These are phyloP conservation scores for Hiodon tergisus DNA, from an alignment of 2,113 vertebrate genomes.

Conservation along the genomic window DNA sequence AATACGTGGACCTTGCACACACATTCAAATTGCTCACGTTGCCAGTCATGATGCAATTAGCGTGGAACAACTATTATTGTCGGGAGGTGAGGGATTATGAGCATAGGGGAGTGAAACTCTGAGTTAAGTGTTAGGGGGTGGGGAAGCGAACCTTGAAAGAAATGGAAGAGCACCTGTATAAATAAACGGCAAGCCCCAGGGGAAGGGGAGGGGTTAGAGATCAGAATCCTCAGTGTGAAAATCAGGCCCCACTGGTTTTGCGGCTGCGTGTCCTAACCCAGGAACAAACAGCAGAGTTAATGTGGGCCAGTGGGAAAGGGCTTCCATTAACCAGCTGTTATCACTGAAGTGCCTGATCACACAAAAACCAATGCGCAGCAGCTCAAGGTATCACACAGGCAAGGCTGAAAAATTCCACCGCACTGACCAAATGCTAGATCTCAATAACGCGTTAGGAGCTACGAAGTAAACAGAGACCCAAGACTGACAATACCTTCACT, in stretches of 20 bases:
- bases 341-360: not conserved
- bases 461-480: too few relatives aligned
- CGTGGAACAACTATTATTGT: not conserved
- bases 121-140: not conserved
- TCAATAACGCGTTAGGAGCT: not conserved
- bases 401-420: not conserved
- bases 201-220: not conserved
- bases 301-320: not conserved
- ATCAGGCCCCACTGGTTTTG: not conserved
- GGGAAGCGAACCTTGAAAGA: not conserved
- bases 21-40: too few relatives aligned
- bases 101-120: not conserved
- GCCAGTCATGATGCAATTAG: too few relatives aligned
- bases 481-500: too few relatives aligned
- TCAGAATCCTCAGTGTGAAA: constrained; percentile 5
- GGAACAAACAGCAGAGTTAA: constrained; percentile 8
- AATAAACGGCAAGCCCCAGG: constrained; percentile 8
- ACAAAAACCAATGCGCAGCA: not conserved
- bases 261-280: not conserved
- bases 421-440: not conserved
- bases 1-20: too few relatives aligned
- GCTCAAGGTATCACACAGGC: not conserved
- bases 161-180: constrained; percentile 15
- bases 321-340: not conserved
- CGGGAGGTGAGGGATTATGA: not conserved